These are phyloP conservation scores for Thymelicus sylvestris DNA, from an alignment of 2,888 invertebrate species.

Conservation along the genomic window DNA sequence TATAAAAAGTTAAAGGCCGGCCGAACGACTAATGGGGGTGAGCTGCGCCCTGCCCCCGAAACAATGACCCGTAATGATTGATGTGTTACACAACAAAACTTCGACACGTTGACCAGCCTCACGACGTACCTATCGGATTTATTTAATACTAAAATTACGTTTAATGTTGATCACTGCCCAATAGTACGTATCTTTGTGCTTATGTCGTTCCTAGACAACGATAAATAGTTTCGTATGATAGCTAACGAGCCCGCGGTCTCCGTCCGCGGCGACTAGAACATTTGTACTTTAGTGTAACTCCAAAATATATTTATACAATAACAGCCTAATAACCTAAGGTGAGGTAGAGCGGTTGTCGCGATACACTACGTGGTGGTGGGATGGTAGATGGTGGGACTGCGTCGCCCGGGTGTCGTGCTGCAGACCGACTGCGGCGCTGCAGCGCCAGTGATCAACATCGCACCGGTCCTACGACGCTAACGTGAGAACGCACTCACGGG, in stretches of 20 bases:
- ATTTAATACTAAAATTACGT: constrained; percentile 79
- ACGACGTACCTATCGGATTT: constrained; percentile 75
- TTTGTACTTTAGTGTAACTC: constrained; percentile 79
- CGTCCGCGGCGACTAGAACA: constrained; percentile 68
- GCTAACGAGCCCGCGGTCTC: constrained; percentile 70
- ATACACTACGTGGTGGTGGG: constrained; percentile 52
- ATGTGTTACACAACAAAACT: constrained; percentile 76
- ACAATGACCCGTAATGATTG: constrained; percentile 79
- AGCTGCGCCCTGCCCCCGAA: constrained; percentile 68
- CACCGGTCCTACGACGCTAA: constrained; percentile 77
- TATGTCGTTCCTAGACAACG: constrained; percentile 81
- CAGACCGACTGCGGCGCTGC: constrained; percentile 51
- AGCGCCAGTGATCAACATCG: constrained; percentile 79
- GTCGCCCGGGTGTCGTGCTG: constrained; percentile 42
- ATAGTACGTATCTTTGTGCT: constrained; percentile 84
- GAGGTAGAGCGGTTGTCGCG: constrained; percentile 80
- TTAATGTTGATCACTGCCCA: constrained; percentile 85
- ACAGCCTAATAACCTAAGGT: constrained; percentile 80
- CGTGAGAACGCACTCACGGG: constrained; percentile 73
- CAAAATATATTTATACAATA: constrained; percentile 82
- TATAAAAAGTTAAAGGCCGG: constrained; percentile 52
- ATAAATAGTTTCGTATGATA: constrained; percentile 69
- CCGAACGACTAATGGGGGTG: constrained; percentile 66
- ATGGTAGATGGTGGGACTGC: constrained; percentile 31
- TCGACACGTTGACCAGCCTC: constrained; percentile 61